phyloP scores from a whole-genome alignment of 2,888 invertebrate species.

The Stenotaenia linearis region DNA sequence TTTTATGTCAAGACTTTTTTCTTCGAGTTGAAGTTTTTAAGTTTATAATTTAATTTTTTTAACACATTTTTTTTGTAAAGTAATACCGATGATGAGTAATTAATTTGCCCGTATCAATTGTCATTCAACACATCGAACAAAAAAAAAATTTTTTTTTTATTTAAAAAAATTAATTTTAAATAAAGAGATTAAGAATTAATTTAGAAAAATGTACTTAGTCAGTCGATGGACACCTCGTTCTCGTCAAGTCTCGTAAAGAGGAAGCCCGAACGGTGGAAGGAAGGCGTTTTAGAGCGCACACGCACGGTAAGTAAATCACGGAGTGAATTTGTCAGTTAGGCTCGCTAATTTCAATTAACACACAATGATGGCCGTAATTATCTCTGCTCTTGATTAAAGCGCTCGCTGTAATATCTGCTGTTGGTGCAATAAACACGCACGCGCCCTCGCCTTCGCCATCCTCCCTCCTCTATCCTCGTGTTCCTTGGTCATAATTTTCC shows the following conservation, averaged over 20 bases:
- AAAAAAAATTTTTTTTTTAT: neutral
- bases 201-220: neutral
- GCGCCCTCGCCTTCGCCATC: conserved; percentile 17
- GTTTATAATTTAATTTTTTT: neutral
- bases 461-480: conserved; percentile 15
- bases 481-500: neutral
- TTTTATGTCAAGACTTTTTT: neutral
- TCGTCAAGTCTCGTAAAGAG: neutral
- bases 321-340: conserved; percentile 30
- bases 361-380: conserved; percentile 33
- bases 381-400: conserved; percentile 29
- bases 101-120: neutral
- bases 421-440: conserved; percentile 31
- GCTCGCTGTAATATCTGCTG: conserved; percentile 33
- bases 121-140: neutral
- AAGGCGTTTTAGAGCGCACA: neutral
- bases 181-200: neutral
- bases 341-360: conserved; percentile 33
- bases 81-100: neutral
- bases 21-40: neutral
- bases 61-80: neutral
- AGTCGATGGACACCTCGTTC: neutral
- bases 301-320: conserved; percentile 29
- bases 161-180: neutral
- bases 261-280: neutral